Conservation (phyloP, 2,888 invertebrate species). For the Ectropis crepuscularia region DNA sequence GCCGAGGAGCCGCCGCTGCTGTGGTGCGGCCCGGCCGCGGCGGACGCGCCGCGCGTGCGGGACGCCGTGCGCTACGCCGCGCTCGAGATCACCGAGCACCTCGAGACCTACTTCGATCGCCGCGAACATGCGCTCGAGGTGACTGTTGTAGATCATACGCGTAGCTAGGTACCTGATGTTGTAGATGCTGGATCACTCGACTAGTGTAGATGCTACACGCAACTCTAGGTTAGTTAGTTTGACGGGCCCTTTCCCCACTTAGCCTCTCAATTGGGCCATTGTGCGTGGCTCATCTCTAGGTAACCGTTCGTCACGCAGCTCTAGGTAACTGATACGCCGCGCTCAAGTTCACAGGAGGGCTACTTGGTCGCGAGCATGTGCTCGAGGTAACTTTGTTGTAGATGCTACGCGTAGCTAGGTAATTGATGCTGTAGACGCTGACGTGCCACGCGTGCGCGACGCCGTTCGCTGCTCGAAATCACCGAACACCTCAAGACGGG, state of each 20-base stretch:
- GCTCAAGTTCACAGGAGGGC: slow-evolving; percentile 96
- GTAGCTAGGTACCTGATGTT: too few relatives aligned
- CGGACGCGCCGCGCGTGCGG: slow-evolving; percentile 88
- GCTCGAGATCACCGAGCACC: slow-evolving; percentile 96
- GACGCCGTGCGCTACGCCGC: slow-evolving; percentile 95
- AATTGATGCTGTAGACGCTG: too few relatives aligned
- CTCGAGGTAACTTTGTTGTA: slow-evolving; percentile 86
- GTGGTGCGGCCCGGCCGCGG: slow-evolving; percentile 91
- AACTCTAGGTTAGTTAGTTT: too few relatives aligned
- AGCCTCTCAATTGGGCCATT: too few relatives aligned
- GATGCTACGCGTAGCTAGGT: too few relatives aligned
- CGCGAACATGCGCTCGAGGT: slow-evolving; percentile 95
- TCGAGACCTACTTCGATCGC: slow-evolving; percentile 97
- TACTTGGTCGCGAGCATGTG: slow-evolving; percentile 95
- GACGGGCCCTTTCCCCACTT: too few relatives aligned
- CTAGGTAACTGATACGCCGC: slow-evolving; percentile 92
- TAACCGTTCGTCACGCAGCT: too few relatives aligned
- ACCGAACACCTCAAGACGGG: slow-evolving; percentile 97
- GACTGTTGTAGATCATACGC: slow-evolving; percentile 15
- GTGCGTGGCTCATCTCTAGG: too few relatives aligned
- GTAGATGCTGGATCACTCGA: too few relatives aligned
- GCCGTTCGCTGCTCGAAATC: slow-evolving; percentile 95
- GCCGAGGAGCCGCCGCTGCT: slow-evolving; percentile 93
- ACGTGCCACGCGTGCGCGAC: slow-evolving; percentile 88
- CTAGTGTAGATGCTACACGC: too few relatives aligned